Conservation (phyloP, 2,888 invertebrate genomes). For the Amphimallon solstitiale region DNA sequence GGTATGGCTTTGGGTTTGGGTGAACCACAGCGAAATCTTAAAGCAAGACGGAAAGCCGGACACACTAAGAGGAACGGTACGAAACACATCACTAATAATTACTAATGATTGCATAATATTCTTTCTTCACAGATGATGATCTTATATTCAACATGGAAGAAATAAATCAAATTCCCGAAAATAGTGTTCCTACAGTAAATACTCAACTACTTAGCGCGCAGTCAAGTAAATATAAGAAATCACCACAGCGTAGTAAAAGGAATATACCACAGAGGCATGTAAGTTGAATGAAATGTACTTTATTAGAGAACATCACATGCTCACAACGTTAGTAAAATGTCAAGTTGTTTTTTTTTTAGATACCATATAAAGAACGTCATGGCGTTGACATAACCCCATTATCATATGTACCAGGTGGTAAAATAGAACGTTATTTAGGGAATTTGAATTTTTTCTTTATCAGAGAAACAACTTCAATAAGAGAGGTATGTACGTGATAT, state of each 20-base stretch:
- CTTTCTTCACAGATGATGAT: constrained; percentile 70
- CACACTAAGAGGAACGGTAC: constrained; percentile 58
- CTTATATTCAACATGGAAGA: constrained; percentile 88
- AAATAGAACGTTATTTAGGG: constrained; percentile 84
- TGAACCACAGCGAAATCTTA: constrained; percentile 67
- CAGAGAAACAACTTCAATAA: constrained; percentile 89
- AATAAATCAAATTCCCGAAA: constrained; percentile 70
- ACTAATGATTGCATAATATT: too few species aligned
- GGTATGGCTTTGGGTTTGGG: constrained; percentile 84
- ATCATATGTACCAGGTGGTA: constrained; percentile 80
- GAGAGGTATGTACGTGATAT: constrained; percentile 71
- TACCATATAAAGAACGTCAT: constrained; percentile 65
- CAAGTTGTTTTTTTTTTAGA: constrained; percentile 57
- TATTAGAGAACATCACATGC: too few species aligned
- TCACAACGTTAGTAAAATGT: too few species aligned
- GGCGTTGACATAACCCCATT: constrained; percentile 86
- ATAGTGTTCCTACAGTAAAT: constrained; percentile 43
- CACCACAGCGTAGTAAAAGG: constrained; percentile 64
- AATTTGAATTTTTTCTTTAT: constrained; percentile 95
- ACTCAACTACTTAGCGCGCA: constrained; percentile 48
- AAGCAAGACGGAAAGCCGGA: constrained; percentile 62
- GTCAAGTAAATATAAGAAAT: constrained; percentile 66
- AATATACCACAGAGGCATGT: constrained; percentile 58
- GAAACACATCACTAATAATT: too few species aligned
- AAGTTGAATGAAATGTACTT: constrained; percentile 41